These are phyloP conservation scores for Danionella dracula DNA, from an alignment of 2,797 vertebrate genomes.

Conservation along the genomic window DNA sequence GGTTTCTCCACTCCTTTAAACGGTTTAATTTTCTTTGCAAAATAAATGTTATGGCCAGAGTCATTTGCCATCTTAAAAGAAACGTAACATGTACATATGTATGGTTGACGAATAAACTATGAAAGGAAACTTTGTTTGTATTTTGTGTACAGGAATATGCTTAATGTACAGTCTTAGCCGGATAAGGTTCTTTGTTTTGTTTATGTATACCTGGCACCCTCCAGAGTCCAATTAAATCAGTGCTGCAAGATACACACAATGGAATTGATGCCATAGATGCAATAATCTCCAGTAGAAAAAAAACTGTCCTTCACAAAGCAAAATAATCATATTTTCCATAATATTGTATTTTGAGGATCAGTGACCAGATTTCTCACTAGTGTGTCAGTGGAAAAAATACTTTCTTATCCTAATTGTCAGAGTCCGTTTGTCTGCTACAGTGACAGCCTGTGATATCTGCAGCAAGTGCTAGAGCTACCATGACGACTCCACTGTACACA, in stretches of 20 bases:
- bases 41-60: too few relatives aligned
- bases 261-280: conserved; percentile 51
- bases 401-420: conserved; percentile 53
- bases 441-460: conserved; percentile 44
- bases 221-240: conserved; percentile 64
- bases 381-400: conserved; percentile 37
- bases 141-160: not conserved
- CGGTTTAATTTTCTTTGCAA: too few relatives aligned
- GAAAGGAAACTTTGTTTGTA: too few relatives aligned
- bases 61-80: too few relatives aligned
- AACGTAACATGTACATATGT: too few relatives aligned
- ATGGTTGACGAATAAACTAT: too few relatives aligned
- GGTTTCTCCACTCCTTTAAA: too few relatives aligned
- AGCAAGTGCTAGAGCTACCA: conserved; percentile 51
- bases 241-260: conserved; percentile 46
- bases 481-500: conserved; percentile 60
- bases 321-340: too few relatives aligned
- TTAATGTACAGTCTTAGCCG: too few relatives aligned
- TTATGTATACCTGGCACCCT: conserved; percentile 49
- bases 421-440: conserved; percentile 38
- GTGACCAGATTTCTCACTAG: conserved; percentile 5
- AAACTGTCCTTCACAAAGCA: too few relatives aligned
- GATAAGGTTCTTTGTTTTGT: conserved; percentile 46
- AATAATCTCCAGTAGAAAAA: conserved; percentile 15
- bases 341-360: not conserved